Conservation (phyloP, 2,888 invertebrate species). For the Glaucopsyche alexis region DNA sequence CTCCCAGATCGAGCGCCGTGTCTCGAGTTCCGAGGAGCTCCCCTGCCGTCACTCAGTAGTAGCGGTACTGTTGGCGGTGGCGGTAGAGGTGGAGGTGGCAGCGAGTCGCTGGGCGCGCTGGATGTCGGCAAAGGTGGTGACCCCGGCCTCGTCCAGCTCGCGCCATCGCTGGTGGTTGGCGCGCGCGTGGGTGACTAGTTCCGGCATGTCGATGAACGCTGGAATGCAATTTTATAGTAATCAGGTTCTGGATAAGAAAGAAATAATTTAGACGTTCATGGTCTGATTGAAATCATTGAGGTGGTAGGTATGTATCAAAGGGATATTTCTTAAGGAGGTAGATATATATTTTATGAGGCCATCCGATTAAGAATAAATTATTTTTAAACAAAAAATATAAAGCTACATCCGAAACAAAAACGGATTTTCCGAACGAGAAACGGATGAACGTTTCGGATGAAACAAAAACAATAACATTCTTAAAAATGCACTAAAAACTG, state of each 20-base stretch:
- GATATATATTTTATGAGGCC: no score
- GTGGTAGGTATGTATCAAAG: no score
- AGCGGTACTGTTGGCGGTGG: slow-evolving; percentile 41
- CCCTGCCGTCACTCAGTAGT: slow-evolving; percentile 51
- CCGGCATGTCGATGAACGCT: slow-evolving; percentile 97
- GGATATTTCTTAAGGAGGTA: no score
- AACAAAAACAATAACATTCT: no score
- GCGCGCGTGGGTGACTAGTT: slow-evolving; percentile 90
- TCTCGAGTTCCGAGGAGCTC: slow-evolving; percentile 20
- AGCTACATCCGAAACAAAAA: no score
- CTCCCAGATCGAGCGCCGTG: slow-evolving; percentile 10
- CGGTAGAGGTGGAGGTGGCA: slow-evolving; percentile 47
- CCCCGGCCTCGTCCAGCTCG: slow-evolving; percentile 88
- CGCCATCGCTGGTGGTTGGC: slow-evolving; percentile 95
- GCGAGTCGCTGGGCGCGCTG: slow-evolving; percentile 59
- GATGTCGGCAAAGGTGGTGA: slow-evolving; percentile 86
- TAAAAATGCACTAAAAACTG: no score
- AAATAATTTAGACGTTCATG: not conserved
- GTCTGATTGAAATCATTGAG: not conserved
- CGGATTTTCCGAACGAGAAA: no score
- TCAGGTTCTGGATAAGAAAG: not conserved
- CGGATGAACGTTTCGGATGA: no score
- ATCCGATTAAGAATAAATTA: no score
- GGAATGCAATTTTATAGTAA: slow-evolving; percentile 36
- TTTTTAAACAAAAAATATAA: no score